Base-by-base conservation (phyloP, 1,140 invertebrate genomes). In the Neodiprion fabricii region DNA sequence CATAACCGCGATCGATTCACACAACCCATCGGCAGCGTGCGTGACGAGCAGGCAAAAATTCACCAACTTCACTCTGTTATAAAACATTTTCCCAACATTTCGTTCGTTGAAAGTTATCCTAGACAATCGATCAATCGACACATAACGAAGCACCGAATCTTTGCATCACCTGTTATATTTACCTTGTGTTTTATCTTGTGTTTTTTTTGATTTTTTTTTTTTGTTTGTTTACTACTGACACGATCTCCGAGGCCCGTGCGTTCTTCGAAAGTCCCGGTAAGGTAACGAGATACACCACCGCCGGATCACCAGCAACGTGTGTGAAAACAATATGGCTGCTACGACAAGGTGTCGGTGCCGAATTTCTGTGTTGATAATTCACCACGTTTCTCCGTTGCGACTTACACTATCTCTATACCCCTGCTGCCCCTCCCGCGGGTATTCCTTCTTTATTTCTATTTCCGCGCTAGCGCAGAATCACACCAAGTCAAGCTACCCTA, bases 271-370 rank as follows among this genome's bases (percentile, higher is more conserved):
- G 75, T 66, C 71, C 17, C n/a, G 28, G 28, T 40, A 40, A 61
- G n/a, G 53, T 61, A 61, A 61, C 76, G 73, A 76, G 48, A 78
- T 73, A 72, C 76, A 74, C 75, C 72, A 79, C 77, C n/a, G 53
- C 53, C 74, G 68, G 17, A 49, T 77, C 73, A 28, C 28, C 72
- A 73, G 61, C 79, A 78, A 82, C 80, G 82, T 82, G 77, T 78
- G 76, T 76, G 77, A 79, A 78, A 78, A 83, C 79, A 84, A 82
- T 82, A 84, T 84, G 83, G 83, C 81, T 76, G 78, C 75, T 76
- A 72, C 23, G 11, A 70, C 67, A 53, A 75, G 53, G 61, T 61
- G 76, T 77, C 75, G 71, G 73, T 80, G 76, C 80, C 78, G 78
- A 40, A 84, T 82, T 83, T 81, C 79, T 76, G 74, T 77, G 75